A percentile compares a stretch with the other conserved stretches of the same genome.
Evolutionary conservation across 2,797 vertebrate genomes (phyloP).

Genomic region (Acrocephalus scirpaceus): DNA sequence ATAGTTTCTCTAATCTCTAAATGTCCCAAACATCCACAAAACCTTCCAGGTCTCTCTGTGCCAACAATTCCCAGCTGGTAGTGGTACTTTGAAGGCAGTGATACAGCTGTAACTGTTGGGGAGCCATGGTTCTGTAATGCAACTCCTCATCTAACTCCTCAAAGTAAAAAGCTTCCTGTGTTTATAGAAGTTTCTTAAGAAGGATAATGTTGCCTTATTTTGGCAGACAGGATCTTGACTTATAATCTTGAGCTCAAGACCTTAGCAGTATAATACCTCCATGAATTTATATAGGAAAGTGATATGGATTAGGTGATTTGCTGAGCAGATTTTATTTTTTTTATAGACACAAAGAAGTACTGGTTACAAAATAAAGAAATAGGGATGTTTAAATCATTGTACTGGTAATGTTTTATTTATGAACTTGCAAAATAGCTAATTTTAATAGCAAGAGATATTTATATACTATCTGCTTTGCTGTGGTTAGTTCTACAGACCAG

Average conservation of each 20-base stretch:
- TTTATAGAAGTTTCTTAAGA: background rate
- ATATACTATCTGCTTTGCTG: background rate
- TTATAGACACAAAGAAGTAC: background rate
- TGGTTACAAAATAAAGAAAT: background rate
- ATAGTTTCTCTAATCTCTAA: background rate
- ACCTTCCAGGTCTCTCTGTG: background rate
- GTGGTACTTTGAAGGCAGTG: background rate
- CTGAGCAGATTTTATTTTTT: background rate
- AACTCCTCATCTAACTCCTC: background rate
- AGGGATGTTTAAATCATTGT: background rate
- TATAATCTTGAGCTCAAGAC: background rate
- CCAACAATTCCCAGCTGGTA: background rate
- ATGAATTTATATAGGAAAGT: background rate
- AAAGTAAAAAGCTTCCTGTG: background rate
- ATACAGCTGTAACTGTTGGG: fast-evolving
- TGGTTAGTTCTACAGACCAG: background rate
- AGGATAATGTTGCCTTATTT: background rate
- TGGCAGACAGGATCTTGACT: background rate
- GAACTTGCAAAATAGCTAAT: background rate
- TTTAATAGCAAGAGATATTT: background rate
- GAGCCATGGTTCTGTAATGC: background rate
- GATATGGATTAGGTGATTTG: background rate
- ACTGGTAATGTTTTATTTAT: background rate
- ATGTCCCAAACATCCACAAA: background rate
- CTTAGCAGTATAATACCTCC: background rate